Conservation (phyloP, 2,113 vertebrate genomes). For the Nymphicus hollandicus region DNA sequence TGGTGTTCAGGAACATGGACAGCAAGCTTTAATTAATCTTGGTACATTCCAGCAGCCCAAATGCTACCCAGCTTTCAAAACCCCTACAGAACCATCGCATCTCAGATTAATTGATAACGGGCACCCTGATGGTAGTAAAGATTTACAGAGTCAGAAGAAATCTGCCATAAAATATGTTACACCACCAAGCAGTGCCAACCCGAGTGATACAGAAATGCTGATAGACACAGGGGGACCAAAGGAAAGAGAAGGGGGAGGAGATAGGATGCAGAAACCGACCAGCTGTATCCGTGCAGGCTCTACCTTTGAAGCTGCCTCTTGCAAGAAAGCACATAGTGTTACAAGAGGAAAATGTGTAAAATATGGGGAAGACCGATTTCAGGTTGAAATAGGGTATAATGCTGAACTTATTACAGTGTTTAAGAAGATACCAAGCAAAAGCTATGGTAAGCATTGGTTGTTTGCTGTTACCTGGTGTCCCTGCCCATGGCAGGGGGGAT, state of each 20-base stretch:
- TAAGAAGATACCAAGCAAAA: slow-evolving; percentile 87
- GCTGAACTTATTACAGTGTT: slow-evolving; percentile 84
- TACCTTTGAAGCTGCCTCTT: neutral
- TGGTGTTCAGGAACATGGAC: neutral
- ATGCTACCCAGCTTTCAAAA: neutral
- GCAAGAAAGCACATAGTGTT: slow-evolving; percentile 63
- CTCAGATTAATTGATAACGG: neutral
- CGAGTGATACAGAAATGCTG: neutral
- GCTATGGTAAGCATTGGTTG: slow-evolving; percentile 79
- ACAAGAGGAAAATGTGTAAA: slow-evolving; percentile 80
- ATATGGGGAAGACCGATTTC: slow-evolving; percentile 81
- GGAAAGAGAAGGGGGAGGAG: neutral
- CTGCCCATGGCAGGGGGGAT: neutral
- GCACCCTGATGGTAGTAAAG: neutral
- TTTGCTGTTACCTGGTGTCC: neutral
- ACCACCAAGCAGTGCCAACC: rapidly evolving
- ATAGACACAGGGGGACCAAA: neutral
- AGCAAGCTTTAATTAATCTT: slow-evolving; percentile 11
- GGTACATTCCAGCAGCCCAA: neutral
- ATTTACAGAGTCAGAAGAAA: neutral
- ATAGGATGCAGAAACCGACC: neutral
- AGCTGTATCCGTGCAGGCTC: neutral
- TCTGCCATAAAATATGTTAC: neutral
- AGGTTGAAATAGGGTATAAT: slow-evolving; percentile 86
- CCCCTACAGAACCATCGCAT: neutral